A percentile compares a stretch with the other conserved stretches of the same genome.
These are phyloP conservation scores for Bolborhynchus lineola DNA, from an alignment of 2,113 vertebrate genomes.

Conservation along the genomic window DNA sequence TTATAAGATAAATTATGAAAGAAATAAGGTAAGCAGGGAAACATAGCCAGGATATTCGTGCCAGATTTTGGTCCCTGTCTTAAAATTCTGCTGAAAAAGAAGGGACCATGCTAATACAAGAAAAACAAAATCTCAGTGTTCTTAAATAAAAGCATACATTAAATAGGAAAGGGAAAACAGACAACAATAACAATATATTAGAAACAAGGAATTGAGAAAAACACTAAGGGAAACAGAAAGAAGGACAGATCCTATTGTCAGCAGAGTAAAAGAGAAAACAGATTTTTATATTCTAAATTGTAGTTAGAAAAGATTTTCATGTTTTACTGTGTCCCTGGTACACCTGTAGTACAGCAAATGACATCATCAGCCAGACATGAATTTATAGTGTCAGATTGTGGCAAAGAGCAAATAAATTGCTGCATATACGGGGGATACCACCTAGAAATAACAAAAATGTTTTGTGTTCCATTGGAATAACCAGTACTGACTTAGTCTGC, in stretches of 20 bases:
- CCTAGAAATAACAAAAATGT: neutral
- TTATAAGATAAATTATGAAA: neutral
- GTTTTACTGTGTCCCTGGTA: neutral
- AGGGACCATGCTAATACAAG: neutral
- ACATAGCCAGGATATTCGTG: fast-evolving
- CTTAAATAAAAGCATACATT: neutral
- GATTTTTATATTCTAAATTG: neutral
- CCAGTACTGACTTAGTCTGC: neutral
- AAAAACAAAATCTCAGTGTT: neutral
- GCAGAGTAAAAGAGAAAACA: neutral
- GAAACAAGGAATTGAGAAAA: neutral
- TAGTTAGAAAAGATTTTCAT: neutral
- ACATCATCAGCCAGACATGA: neutral
- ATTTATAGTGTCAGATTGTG: neutral
- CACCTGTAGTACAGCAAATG: neutral
- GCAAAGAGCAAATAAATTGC: neutral
- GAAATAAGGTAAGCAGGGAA: neutral
- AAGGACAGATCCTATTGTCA: neutral
- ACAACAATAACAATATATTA: neutral
- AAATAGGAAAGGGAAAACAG: neutral
- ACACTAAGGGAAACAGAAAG: neutral
- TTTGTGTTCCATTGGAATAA: neutral
- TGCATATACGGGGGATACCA: neutral
- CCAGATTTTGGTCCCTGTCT: neutral
- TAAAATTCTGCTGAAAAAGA: neutral